Evolutionary conservation across 2,113 vertebrate genomes (phyloP).

Genomic region (Tupaia chinensis): DNA sequence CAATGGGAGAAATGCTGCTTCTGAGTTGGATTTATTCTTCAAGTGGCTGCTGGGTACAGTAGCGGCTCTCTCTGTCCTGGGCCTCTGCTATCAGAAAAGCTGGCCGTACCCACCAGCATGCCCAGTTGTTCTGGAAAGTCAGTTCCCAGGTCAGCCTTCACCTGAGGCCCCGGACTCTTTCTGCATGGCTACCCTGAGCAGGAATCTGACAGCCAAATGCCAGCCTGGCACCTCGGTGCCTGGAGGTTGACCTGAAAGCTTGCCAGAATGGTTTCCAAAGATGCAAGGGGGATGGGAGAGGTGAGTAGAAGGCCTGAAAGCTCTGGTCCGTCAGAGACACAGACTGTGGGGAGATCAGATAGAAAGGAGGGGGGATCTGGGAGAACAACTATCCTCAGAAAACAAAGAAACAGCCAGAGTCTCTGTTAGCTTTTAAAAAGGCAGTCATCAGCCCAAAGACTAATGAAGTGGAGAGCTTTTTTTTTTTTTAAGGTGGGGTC

Average conservation of each 20-base stretch:
- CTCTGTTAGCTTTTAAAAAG: neutral
- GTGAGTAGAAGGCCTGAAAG: neutral
- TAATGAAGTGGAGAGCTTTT: slow-evolving; percentile 59
- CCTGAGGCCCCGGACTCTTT: neutral
- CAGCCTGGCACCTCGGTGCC: neutral
- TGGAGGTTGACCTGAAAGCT: neutral
- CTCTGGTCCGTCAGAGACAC: neutral
- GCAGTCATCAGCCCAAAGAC: slow-evolving; percentile 50
- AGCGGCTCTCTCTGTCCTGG: neutral
- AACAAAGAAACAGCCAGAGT: slow-evolving; percentile 68
- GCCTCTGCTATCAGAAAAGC: neutral
- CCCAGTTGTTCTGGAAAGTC: slow-evolving; percentile 5
- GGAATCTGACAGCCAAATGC: neutral
- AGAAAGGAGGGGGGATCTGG: slow-evolving; percentile 14
- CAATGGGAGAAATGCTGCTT: neutral
- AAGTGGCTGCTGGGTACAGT: neutral
- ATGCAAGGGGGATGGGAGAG: neutral
- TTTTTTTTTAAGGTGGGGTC: slow-evolving; percentile 52
- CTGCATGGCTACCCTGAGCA: neutral
- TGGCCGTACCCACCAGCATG: neutral
- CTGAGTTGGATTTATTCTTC: slow-evolving; percentile 25
- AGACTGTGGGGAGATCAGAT: neutral
- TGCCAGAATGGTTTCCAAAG: neutral
- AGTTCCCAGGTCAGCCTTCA: neutral
- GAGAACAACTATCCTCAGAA: slow-evolving; percentile 21